These are phyloP conservation scores for Mobula hypostoma DNA, from an alignment of 2,113 vertebrate genomes.

Conservation along the genomic window DNA sequence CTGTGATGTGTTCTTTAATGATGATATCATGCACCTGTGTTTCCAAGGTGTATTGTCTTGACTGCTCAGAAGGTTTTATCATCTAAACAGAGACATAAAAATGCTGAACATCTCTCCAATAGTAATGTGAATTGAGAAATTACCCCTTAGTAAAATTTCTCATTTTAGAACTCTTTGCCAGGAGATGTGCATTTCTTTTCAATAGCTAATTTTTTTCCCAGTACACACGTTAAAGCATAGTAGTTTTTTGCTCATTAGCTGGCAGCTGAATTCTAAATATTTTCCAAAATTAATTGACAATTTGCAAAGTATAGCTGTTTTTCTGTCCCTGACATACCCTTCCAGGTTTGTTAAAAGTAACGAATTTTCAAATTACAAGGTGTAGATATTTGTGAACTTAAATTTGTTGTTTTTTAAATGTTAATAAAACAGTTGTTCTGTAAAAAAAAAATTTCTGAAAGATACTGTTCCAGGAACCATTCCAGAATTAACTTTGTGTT, in stretches of 20 bases:
- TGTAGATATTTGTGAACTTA: background rate
- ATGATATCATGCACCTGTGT: background rate
- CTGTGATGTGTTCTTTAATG: background rate
- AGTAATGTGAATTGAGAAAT: background rate
- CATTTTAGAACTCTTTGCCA: background rate
- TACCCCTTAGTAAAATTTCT: background rate
- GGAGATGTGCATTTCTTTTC: background rate
- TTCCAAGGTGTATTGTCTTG: background rate
- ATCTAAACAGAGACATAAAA: background rate
- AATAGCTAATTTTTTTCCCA: background rate
- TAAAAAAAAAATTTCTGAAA: background rate
- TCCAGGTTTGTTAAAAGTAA: background rate
- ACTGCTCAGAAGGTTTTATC: background rate
- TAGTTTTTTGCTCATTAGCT: background rate
- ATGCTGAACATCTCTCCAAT: background rate
- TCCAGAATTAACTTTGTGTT: background rate
- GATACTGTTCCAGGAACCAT: background rate
- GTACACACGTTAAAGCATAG: background rate
- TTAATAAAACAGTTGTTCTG: background rate
- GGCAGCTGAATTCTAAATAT: background rate
- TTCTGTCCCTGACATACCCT: background rate
- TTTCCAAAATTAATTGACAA: background rate
- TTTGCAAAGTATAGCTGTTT: background rate
- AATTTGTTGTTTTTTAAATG: background rate
- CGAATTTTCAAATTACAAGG: background rate